Evolutionary conservation across 2,888 invertebrate species (phyloP).

Genomic region (Cylloceria caligata): DNA sequence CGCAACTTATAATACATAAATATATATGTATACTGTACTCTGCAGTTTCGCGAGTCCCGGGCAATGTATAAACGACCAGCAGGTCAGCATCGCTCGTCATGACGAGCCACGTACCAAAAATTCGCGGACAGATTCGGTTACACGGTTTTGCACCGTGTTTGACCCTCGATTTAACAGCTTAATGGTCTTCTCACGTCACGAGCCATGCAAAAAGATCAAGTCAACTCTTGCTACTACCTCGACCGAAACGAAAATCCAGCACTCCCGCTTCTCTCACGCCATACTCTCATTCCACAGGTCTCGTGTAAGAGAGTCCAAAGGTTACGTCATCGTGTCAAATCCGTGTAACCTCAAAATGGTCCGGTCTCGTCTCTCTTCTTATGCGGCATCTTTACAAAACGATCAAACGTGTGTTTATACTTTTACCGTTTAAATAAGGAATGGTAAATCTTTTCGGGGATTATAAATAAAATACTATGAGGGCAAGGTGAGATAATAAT

Average conservation of each 20-base stretch:
- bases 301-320: not conserved
- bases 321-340: conserved; percentile 37
- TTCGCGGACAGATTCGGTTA: conserved; percentile 73
- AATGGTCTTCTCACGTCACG: conserved; percentile 74
- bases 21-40: conserved; percentile 19
- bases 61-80: conserved; percentile 21
- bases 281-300: conserved; percentile 11
- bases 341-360: not conserved
- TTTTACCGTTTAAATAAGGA: not conserved
- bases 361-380: not conserved
- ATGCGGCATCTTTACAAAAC: too few species aligned
- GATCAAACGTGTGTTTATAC: not conserved
- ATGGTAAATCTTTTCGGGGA: too few species aligned
- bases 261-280: not conserved
- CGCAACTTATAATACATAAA: conserved; percentile 18
- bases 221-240: conserved; percentile 22
- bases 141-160: conserved; percentile 69
- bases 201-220: conserved; percentile 38
- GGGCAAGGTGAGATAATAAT: too few species aligned
- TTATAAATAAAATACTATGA: too few species aligned
- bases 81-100: conserved; percentile 57
- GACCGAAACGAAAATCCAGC: not conserved
- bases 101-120: conserved; percentile 69
- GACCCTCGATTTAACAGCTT: conserved; percentile 73
- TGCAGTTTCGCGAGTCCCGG: conserved; percentile 16